These are phyloP conservation scores for Anthoscopus minutus DNA, from an alignment of 2,113 vertebrate species.

Conservation along the genomic window DNA sequence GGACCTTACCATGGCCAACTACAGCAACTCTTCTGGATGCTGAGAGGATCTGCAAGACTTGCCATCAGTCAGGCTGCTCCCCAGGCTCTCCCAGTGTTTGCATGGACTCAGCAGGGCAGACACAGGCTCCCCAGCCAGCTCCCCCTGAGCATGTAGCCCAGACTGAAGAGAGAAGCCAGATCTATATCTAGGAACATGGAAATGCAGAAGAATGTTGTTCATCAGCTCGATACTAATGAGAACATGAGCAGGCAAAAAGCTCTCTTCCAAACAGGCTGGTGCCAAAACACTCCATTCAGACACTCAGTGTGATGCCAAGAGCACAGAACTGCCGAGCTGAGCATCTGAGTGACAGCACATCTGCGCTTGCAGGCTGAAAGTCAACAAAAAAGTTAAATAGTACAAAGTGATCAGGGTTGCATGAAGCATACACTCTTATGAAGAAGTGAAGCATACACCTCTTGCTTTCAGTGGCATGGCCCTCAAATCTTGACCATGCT, in stretches of 20 bases:
- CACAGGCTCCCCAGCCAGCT: background rate
- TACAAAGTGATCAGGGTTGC: background rate
- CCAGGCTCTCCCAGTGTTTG: background rate
- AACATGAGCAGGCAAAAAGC: slow-evolving; percentile 7
- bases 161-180: background rate
- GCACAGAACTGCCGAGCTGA: background rate
- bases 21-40: background rate
- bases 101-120: background rate
- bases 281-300: background rate
- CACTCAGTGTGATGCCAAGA: background rate
- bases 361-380: background rate
- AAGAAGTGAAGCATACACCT: background rate
- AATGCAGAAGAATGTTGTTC: background rate
- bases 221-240: slow-evolving; percentile 31
- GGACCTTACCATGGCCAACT: background rate
- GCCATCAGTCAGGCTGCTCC: background rate
- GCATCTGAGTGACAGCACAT: background rate
- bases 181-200: background rate
- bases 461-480: background rate
- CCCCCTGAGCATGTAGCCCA: background rate
- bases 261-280: background rate
- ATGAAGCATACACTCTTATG: background rate
- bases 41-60: background rate
- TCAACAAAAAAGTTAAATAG: background rate
- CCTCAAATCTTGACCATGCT: background rate